phyloP scores from a whole-genome alignment of 2,888 invertebrate species.

The Phania funesta region DNA sequence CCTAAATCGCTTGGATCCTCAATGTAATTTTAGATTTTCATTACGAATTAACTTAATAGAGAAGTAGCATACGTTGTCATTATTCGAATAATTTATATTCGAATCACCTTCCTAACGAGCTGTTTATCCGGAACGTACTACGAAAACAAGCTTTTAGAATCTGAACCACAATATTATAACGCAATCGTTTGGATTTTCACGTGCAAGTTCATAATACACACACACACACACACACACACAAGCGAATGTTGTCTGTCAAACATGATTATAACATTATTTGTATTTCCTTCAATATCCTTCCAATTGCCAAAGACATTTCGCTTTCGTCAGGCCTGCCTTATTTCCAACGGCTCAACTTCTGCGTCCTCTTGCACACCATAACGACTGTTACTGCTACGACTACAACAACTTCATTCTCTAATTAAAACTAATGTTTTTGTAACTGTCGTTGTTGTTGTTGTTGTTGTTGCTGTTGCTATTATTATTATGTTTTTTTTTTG shows the following conservation, averaged over 20 bases:
- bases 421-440: slow-evolving; percentile 64
- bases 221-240: background rate
- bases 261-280: slow-evolving; percentile 76
- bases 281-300: slow-evolving; percentile 53
- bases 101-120: no score
- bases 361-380: background rate
- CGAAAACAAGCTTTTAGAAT: background rate
- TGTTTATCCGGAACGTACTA: background rate
- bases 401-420: slow-evolving; percentile 49
- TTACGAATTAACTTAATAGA: no score
- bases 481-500: slow-evolving; percentile 31
- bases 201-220: background rate
- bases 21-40: no score
- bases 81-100: background rate
- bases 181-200: background rate
- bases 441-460: slow-evolving; percentile 1
- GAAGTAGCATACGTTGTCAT: no score
- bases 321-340: slow-evolving; percentile 8
- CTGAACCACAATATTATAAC: background rate
- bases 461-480: slow-evolving; percentile 20
- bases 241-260: slow-evolving; percentile 72
- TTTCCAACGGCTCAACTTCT: background rate
- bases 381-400: slow-evolving; percentile 5
- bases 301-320: slow-evolving; percentile 7
- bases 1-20: no score